Base-by-base conservation (phyloP, 1,140 invertebrate genomes). In the Plectrocnemia conspersa region DNA sequence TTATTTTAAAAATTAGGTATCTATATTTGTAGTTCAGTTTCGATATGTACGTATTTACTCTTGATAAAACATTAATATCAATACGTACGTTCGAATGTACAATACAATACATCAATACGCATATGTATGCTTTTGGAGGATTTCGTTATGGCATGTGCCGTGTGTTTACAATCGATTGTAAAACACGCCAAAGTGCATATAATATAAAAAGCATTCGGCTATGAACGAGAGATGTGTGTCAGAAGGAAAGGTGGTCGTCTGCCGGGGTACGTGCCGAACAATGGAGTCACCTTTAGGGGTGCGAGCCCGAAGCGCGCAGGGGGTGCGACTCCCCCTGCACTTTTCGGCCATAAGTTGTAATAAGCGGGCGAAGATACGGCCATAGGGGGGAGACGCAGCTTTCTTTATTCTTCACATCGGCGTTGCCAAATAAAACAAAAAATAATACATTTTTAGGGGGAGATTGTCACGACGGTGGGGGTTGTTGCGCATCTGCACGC, bases 371-470 rank as follows among this genome's bases (percentile, higher is more conserved):
- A 52, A 53, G 45, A 54, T 27, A 45, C 50, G 27, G 25, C 32
- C 35, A 36, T 13, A 40, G 45, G 15, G 52, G 57, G 57, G 36
- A 25, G 41, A 48, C 36, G 56, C 57, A 59, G 57, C 52, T 59
- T 59, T 59, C 57, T 59, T 59, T 59, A 59, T 59, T 32, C 52
- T 54, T 52, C 41, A 52, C 41, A 36, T 46, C 45, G 45, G 44
- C 13, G 45, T 16, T 47, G 15, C 19, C 42, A 52, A 59, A 48
- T 35, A 50, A 54, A 54, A 54, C 46, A 49, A 58, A 53, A 58
- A 59, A 53, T 3, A n/a, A 47, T 29, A 23, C 16, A 19, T 25
- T 10, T 19, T 18, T 47, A 11, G 53, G 53, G 53, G 42, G 45
- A n/a, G 38, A 23, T 15, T 45, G 29, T 47, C 53, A 44, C 23